phyloP scores from a whole-genome alignment of 2,113 vertebrate species.

The Apaloderma vittatum region DNA sequence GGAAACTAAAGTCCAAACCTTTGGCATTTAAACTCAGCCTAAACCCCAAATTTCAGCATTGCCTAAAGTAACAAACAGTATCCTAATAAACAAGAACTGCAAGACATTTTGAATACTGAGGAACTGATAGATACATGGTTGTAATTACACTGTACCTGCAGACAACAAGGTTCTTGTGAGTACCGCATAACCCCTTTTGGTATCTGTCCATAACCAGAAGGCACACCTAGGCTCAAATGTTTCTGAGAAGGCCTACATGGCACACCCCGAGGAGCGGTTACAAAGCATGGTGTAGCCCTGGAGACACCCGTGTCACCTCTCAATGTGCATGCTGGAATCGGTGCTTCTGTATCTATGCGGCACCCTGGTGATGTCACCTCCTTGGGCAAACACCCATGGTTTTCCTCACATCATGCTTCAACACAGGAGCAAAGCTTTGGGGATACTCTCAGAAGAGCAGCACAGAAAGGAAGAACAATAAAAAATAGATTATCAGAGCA shows the following conservation, averaged over 20 bases:
- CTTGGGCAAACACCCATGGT: background rate
- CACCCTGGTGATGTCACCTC: fast-evolving
- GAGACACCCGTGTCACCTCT: background rate
- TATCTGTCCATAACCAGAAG: background rate
- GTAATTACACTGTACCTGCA: background rate
- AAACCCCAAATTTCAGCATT: background rate
- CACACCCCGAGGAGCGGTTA: background rate
- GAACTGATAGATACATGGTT: background rate
- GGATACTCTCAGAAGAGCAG: background rate
- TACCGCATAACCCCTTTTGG: background rate
- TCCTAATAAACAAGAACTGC: background rate
- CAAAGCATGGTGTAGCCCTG: background rate
- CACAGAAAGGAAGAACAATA: background rate
- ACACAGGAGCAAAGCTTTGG: background rate
- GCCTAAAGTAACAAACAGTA: background rate
- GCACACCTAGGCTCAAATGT: background rate
- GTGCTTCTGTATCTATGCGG: background rate
- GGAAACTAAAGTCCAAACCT: background rate
- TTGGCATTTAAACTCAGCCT: background rate
- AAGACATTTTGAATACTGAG: background rate
- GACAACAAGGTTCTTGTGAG: background rate
- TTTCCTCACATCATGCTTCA: background rate
- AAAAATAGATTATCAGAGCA: background rate
- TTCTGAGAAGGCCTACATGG: background rate
- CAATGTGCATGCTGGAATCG: background rate